These are phyloP conservation scores for Cisticola juncidis DNA, from an alignment of 2,113 vertebrate species.

Conservation along the genomic window DNA sequence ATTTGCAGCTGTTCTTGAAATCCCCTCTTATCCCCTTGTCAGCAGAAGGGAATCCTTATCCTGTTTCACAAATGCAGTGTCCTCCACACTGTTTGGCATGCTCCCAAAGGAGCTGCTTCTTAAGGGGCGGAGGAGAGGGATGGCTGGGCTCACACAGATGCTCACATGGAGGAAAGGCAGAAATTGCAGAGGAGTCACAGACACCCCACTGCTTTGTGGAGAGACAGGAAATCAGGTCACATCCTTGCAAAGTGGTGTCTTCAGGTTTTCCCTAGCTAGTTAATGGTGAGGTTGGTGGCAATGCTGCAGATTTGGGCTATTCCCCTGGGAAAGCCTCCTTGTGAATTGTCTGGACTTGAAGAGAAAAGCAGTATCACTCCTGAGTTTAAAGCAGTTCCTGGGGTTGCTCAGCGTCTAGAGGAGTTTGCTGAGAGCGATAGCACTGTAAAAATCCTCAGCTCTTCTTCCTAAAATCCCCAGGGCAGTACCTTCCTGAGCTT, in stretches of 20 bases:
- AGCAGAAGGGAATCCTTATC: background rate
- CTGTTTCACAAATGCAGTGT: background rate
- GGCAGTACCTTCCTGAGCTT: background rate
- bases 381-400: background rate
- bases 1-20: background rate
- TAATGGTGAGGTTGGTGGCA: background rate
- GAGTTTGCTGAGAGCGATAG: background rate
- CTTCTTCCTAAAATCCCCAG: background rate
- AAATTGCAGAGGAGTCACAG: background rate
- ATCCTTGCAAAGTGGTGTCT: background rate
- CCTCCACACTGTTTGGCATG: accelerated
- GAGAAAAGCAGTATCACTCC: background rate
- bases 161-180: background rate
- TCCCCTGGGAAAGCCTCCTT: background rate
- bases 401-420: background rate
- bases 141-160: background rate
- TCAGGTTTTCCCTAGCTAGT: background rate
- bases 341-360: background rate
- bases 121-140: background rate
- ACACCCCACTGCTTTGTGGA: background rate
- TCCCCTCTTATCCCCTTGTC: background rate
- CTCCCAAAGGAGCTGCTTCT: background rate
- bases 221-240: background rate
- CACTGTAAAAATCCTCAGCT: background rate
- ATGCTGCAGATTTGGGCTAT: background rate